These are phyloP conservation scores for Axinella damicornis DNA, from an alignment of 37 sponge, comb jelly and placozoan genomes.

Conservation along the genomic window DNA sequence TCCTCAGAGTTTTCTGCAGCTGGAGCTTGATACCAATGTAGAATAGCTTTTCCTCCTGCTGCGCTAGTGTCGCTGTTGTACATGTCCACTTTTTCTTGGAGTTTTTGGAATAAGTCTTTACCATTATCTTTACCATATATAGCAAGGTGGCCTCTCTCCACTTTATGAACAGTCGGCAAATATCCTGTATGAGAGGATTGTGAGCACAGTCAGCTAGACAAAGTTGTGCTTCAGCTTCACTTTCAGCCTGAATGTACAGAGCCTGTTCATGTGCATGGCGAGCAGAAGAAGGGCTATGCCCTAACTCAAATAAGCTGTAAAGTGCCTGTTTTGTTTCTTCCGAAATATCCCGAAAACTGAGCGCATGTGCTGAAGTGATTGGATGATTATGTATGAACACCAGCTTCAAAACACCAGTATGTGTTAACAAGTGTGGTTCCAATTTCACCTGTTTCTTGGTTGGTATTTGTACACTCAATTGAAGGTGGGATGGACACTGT, in stretches of 20 bases:
- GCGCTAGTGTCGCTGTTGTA: not conserved
- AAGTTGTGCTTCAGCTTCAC: not conserved
- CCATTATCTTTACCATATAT: not conserved
- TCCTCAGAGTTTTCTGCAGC: not conserved
- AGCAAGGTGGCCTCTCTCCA: not conserved
- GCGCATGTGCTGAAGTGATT: no score
- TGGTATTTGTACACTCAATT: constrained; percentile 5
- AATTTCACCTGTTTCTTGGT: not conserved
- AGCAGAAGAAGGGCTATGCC: not conserved
- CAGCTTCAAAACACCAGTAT: constrained; percentile 8
- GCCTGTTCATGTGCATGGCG: not conserved
- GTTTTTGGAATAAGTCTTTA: not conserved
- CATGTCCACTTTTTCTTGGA: not conserved
- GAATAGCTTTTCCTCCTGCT: not conserved
- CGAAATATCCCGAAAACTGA: no score
- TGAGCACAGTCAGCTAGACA: not conserved
- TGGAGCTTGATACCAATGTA: constrained; percentile 4
- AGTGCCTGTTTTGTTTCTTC: no score
- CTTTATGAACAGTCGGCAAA: not conserved
- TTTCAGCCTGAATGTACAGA: not conserved
- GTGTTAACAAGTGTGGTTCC: not conserved
- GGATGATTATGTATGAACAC: constrained; percentile 27
- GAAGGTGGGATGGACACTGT: constrained; percentile 6
- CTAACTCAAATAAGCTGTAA: no score
- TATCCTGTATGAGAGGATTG: not conserved